Evolutionary conservation across 2,113 vertebrate genomes (phyloP), one percentile per base, ranked within the genome.

Genomic region (Brachionichthys hirsutus): DNA sequence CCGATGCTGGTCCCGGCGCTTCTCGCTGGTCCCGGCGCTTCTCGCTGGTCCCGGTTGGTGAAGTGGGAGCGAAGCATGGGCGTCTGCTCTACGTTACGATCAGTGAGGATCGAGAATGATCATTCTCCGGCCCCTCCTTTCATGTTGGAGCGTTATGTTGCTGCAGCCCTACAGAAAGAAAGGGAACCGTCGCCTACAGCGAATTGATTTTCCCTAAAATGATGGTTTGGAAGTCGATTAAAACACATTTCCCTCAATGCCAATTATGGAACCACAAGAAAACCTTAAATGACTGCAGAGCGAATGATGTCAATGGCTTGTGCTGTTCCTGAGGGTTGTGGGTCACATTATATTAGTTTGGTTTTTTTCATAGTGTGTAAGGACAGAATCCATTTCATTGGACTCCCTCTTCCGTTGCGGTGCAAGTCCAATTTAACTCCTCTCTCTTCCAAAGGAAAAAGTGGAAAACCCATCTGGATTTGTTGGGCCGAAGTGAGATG

Each of bases 291-390:
- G 13, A 43, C 47, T 2, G 12, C 60, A 62, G 48, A 57, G 38
- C 46, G 4, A n/a, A 65, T 68, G 19, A 48, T 2, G 4, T 64
- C 51, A 74, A 12, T 62, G n/a, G 16, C 10, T 9, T 4, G 10
- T 44, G 52, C 13, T 61, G 9, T 59, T 38, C 40, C 12, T 35
- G 6, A 30, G 7, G 14, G 7, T 55, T 77, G 60, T 36, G 3
- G 15, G 45, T 75, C 72, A 30, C 66, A 45, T 63, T 56, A 40
- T 59, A 56, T 16, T 42, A 15, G 43, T 6, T n/a, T 65, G 62
- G 71, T 58, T 16, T 46, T 55, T 73, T 75, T 49, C 68, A 64
- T 57, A 74, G 58, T 68, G 12, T 50, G 6, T 35, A 22, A 58
- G 13, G 6, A n/a, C 44, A 51, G 13, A 7, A 53, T 38, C 13